These are phyloP conservation scores for Colostygia pectinataria DNA, from an alignment of 2,888 invertebrate genomes.

Conservation along the genomic window DNA sequence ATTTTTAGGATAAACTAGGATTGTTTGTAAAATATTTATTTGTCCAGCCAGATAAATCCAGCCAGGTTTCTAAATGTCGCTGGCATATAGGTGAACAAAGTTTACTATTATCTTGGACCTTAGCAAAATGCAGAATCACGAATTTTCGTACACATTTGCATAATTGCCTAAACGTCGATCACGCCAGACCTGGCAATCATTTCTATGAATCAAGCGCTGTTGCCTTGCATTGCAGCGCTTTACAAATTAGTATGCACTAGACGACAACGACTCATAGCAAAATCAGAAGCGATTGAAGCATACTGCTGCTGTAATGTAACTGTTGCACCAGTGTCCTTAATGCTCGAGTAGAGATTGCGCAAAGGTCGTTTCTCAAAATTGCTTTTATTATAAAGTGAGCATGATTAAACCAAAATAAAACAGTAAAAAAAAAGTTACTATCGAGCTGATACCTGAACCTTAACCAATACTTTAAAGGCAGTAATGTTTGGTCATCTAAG, in stretches of 20 bases:
- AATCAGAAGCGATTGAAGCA: conserved; percentile 48
- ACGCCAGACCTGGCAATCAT: conserved; percentile 44
- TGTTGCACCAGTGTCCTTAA: conserved; percentile 62
- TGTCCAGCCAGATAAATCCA: neutral
- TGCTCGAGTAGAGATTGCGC: conserved; percentile 65
- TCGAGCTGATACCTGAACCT: conserved; percentile 36
- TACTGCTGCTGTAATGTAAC: conserved; percentile 53
- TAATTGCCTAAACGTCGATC: conserved; percentile 45
- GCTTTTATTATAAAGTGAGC: conserved; percentile 47
- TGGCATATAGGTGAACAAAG: neutral
- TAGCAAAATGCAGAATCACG: conserved; percentile 35
- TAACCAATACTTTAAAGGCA: conserved; percentile 11
- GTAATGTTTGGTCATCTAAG: conserved; percentile 15
- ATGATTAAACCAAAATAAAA: conserved; percentile 45
- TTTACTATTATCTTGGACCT: conserved; percentile 19
- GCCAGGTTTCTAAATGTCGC: neutral
- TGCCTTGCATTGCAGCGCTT: conserved; percentile 35
- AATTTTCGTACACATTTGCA: conserved; percentile 46
- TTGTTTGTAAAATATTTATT: neutral
- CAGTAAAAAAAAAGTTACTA: conserved; percentile 20
- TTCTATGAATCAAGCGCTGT: conserved; percentile 42
- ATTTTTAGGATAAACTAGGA: too few species aligned
- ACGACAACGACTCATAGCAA: conserved; percentile 41
- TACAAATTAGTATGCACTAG: conserved; percentile 40
- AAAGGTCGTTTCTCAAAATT: conserved; percentile 68